Evolutionary conservation across 2,888 invertebrate genomes (phyloP).

Genomic region (Heteropelma amictum): DNA sequence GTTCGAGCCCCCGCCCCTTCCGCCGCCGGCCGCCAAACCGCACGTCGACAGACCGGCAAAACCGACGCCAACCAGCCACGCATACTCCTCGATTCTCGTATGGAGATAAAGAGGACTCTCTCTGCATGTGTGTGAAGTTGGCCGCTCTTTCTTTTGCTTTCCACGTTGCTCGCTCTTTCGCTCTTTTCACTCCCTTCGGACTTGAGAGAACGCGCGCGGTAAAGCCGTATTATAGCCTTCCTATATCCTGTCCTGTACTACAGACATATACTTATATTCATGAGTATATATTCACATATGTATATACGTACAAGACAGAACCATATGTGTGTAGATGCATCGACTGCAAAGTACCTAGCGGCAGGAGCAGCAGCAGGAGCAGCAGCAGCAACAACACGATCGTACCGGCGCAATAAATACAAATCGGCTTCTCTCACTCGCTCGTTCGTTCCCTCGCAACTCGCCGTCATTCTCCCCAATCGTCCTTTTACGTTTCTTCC

Average conservation of each 20-base stretch:
- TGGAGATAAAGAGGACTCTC: not conserved
- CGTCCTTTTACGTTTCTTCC: not conserved
- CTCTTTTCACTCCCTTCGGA: conserved; percentile 26
- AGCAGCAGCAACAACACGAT: conserved; percentile 52
- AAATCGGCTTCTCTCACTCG: conserved; percentile 51
- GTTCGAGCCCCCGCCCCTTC: conserved; percentile 45
- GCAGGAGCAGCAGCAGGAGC: too few species aligned
- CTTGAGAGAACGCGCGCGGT: conserved; percentile 64
- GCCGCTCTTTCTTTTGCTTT: conserved; percentile 33
- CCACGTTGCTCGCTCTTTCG: conserved; percentile 35
- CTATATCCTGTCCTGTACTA: conserved; percentile 62
- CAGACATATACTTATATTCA: conserved; percentile 5
- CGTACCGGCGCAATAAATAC: conserved; percentile 63
- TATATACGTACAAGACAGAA: not conserved
- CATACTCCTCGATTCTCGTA: not conserved
- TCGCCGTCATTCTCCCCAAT: not conserved
- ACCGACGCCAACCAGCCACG: conserved; percentile 60
- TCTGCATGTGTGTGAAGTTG: conserved; percentile 17
- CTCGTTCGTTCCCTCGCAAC: not conserved
- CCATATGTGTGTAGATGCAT: too few species aligned
- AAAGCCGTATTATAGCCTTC: conserved; percentile 73
- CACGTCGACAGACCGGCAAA: conserved; percentile 63
- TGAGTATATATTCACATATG: not conserved
- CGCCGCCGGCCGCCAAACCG: conserved; percentile 59
- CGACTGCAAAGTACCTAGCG: too few species aligned